Evolutionary conservation across 2,888 invertebrate species (phyloP).

Genomic region (Oscheius sp.): DNA sequence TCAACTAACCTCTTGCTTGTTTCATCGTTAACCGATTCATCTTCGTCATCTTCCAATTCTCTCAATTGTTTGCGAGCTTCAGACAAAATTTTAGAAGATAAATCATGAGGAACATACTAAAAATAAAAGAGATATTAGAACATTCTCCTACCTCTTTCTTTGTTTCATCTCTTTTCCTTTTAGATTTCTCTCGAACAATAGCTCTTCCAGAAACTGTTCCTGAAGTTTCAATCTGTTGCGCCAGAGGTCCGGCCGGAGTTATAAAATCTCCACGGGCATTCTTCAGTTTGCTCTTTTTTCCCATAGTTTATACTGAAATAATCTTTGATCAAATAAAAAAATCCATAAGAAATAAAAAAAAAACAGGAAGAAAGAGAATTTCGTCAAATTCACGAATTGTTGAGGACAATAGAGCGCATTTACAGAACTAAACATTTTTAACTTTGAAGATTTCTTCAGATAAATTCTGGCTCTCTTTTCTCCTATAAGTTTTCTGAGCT

Average conservation of each 20-base stretch:
- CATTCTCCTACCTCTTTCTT: slow-evolving; percentile 37
- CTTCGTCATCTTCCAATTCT: slow-evolving; percentile 45
- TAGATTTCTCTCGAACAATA: slow-evolving; percentile 48
- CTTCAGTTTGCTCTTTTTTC: slow-evolving; percentile 53
- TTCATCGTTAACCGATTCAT: slow-evolving; percentile 16
- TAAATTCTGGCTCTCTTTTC: too few species aligned
- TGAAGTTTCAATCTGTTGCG: slow-evolving; percentile 57
- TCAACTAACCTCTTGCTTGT: slow-evolving; percentile 21
- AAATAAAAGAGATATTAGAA: not conserved
- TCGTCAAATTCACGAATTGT: not conserved
- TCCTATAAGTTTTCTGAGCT: too few species aligned
- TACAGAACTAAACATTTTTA: too few species aligned
- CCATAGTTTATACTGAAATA: slow-evolving; percentile 50
- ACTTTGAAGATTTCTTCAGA: too few species aligned
- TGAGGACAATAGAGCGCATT: not conserved
- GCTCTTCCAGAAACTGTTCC: slow-evolving; percentile 50
- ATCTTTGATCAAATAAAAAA: not conserved
- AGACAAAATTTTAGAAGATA: slow-evolving; percentile 58
- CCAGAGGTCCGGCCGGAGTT: slow-evolving; percentile 51
- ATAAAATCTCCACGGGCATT: slow-evolving; percentile 58
- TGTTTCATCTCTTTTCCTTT: slow-evolving; percentile 43
- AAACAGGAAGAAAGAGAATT: not conserved
- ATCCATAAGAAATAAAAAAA: not conserved
- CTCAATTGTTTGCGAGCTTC: slow-evolving; percentile 53
- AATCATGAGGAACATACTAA: slow-evolving; percentile 53